Base-by-base conservation (phyloP, 1,140 invertebrate species). In the Rhizoglyphus robini region DNA sequence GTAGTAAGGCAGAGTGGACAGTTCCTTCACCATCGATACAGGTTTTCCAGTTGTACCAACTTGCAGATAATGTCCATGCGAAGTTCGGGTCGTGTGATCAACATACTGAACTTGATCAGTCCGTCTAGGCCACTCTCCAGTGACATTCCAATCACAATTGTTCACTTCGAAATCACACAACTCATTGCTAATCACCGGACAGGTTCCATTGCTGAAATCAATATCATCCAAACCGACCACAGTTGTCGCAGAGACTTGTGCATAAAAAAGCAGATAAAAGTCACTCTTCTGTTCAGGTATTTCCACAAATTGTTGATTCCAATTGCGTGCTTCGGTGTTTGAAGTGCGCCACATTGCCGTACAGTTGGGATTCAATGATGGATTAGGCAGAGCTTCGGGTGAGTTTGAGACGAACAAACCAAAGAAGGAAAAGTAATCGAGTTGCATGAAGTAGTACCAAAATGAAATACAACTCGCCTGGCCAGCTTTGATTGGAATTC, bases 81-180 rank as follows among this genome's bases (percentile, higher is more conserved):
- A 34, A 15, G 58, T 34, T n/a, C 58, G 15, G 32, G 58, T 60
- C 13, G 58, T 32, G 29, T 60, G 58, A 60, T 60, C n/a, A n/a
- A 29, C 1, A 2, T 34, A 32, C 31, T 1, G 23, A 27, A 34
- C 23, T 8, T 1, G 36, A 34, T 60, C 13, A 29, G 58, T 23
- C 36, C 1, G 11, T 13, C 3, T n/a, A n/a, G n/a, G 15, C n/a
- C n/a, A n/a, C n/a, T 27, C 38, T 20, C 8, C n/a, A 15, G 13
- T n/a, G 15, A 2, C 8, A n/a, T 60, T 60, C 58, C 58, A 60
- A 3, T 34, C 58, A 32, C 58, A 60, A n/a, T 60, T 29, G 27
- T 60, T 60, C 15, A 60, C 27, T 46, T 60, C 58, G 36, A 60
- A 60, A 27, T 60, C 58, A 46, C 58, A 60, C 31, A 60, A 60